These are phyloP conservation scores for Dryobotodes eremita DNA, from an alignment of 2,888 invertebrate genomes.

Conservation along the genomic window DNA sequence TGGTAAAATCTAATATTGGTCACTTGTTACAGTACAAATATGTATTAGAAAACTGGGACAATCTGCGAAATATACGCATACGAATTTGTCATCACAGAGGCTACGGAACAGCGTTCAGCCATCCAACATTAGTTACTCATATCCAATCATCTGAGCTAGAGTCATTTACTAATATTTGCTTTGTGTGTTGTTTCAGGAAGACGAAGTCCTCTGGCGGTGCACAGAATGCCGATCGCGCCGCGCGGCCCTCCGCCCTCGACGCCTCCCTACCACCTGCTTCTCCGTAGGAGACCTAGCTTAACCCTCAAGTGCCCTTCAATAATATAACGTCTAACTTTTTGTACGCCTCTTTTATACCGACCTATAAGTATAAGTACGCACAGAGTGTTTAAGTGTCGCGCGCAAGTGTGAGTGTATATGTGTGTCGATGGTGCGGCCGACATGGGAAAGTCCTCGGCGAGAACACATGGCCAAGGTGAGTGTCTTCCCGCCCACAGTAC, in stretches of 20 bases:
- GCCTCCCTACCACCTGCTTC: conserved; percentile 86
- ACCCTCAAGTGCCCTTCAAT: conserved; percentile 89
- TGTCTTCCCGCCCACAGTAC: conserved; percentile 74
- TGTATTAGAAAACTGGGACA: neutral
- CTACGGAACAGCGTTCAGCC: neutral
- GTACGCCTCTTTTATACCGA: conserved; percentile 89
- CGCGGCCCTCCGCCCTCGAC: conserved; percentile 89
- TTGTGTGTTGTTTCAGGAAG: conserved; percentile 83
- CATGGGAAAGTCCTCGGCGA: conserved; percentile 91
- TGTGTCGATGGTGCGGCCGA: conserved; percentile 90
- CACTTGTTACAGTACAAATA: neutral
- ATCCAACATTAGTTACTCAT: conserved; percentile 4
- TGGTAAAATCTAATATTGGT: neutral
- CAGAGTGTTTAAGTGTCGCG: conserved; percentile 85
- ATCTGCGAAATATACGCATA: neutral
- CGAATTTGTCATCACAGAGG: neutral
- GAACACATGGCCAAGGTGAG: conserved; percentile 91
- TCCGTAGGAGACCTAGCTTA: conserved; percentile 87
- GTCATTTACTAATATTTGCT: conserved; percentile 22
- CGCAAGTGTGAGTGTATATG: conserved; percentile 86
- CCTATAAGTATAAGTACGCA: conserved; percentile 86
- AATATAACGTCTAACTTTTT: conserved; percentile 89
- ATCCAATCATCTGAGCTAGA: neutral
- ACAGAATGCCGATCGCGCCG: conserved; percentile 90
- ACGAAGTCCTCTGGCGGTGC: conserved; percentile 81